Evolutionary conservation across 1,140 invertebrate genomes (phyloP).

Genomic region (Camponotus vicinus): DNA sequence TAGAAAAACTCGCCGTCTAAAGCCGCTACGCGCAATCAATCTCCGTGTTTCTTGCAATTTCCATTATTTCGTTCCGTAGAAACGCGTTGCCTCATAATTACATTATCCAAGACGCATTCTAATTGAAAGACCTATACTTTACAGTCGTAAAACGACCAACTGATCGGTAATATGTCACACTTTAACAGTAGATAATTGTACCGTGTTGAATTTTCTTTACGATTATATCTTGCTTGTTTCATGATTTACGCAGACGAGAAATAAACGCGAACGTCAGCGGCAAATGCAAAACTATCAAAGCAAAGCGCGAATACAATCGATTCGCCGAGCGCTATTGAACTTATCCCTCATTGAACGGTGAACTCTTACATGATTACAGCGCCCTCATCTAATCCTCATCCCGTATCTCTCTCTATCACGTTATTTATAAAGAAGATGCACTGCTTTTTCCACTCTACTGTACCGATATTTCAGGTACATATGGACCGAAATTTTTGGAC

Average conservation of each 20-base stretch:
- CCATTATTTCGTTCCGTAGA: constrained; percentile 3
- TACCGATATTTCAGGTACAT: too few species aligned
- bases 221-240: background rate
- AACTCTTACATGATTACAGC: too few species aligned
- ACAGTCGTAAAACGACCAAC: background rate
- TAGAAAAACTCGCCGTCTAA: background rate
- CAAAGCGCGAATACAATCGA: constrained; percentile 36
- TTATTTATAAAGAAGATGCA: too few species aligned
- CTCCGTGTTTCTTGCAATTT: background rate
- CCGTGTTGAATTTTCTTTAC: background rate
- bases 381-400: too few species aligned
- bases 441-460: too few species aligned
- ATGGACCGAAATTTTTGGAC: too few species aligned
- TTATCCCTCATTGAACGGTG: background rate
- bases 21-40: constrained; percentile 24
- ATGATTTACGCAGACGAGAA: background rate
- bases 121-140: background rate
- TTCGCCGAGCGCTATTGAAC: background rate
- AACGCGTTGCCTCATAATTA: background rate
- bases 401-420: too few species aligned
- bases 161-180: background rate
- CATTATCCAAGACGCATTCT: background rate
- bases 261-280: background rate
- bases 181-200: background rate
- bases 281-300: constrained; percentile 3